Evolutionary conservation across 2,113 vertebrate genomes (phyloP).

Genomic region (Leptosomus discolor): DNA sequence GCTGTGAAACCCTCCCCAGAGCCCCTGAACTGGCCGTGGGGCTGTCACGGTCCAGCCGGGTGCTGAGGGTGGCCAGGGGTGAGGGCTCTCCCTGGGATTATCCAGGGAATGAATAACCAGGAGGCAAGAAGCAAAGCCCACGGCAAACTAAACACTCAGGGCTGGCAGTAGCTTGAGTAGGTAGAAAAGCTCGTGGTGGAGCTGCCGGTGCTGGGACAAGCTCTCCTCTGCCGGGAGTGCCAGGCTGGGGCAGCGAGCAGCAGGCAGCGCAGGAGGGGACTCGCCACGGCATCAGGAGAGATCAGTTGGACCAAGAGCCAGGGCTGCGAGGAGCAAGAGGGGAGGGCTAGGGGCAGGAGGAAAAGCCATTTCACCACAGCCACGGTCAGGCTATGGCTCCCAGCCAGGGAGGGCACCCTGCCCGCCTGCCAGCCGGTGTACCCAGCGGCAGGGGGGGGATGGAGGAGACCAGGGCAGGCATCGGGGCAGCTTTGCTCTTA

Average conservation of each 20-base stretch:
- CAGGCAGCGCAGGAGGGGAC: not conserved
- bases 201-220: not conserved
- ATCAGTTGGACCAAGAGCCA: not conserved
- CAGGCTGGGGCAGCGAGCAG: rapidly evolving
- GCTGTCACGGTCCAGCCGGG: rapidly evolving
- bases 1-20: rapidly evolving
- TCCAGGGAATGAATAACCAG: not conserved
- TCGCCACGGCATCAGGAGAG: rapidly evolving
- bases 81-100: rapidly evolving
- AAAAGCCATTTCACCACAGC: not conserved
- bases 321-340: not conserved
- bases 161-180: not conserved
- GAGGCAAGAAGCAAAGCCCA: not conserved
- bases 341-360: not conserved
- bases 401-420: not conserved
- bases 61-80: not conserved
- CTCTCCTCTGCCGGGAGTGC: no score
- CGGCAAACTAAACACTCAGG: rapidly evolving
- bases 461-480: not conserved
- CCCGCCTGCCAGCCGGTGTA: rapidly evolving
- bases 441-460: rapidly evolving
- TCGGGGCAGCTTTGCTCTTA: not conserved
- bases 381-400: rapidly evolving
- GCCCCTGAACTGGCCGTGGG: not conserved
- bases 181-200: not conserved